Evolutionary conservation across 2,888 invertebrate genomes (phyloP), one percentile per base, ranked within the genome.

Genomic region (Stenodera caucasica): DNA sequence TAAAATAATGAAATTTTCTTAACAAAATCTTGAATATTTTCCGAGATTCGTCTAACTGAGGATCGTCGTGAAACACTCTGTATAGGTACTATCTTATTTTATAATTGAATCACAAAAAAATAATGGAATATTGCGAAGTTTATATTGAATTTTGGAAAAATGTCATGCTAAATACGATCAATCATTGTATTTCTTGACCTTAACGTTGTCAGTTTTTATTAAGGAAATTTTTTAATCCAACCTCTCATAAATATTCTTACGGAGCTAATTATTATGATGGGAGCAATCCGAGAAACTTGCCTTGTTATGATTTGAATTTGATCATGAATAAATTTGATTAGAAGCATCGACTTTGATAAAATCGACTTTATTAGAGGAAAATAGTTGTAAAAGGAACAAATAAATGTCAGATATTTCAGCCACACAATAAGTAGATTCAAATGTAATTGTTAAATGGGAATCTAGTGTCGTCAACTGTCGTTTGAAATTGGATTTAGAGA

Each of bases 371-470:
- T n/a, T n/a, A n/a, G n/a, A n/a, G n/a, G n/a, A n/a, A n/a, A n/a
- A n/a, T n/a, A n/a, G n/a, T n/a, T n/a, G n/a, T n/a, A n/a, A 59
- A 30, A 53, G 23, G 26, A 40, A 56, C 11, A 18, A 50, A 18
- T 32, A 14, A 12, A n/a, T 15, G 9, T 15, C 15, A 37, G 26
- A 54, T 29, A 49, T 53, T 51, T 64, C 55, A 60, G 62, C 56
- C 57, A 63, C 63, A 58, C 67, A 64, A 57, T 61, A 59, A 74
- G 74, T 71, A 71, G 70, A 71, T 74, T 74, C 71, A 61, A 70
- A 66, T 72, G 74, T 74, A 71, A 72, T 67, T 69, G 68, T 61
- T 67, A 68, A 73, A 74, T 73, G 72, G 68, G 67, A 71, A 70
- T 66, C 57, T 63, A 64, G 53, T 63, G 60, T 66, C 65, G 67